Percentiles rank a stretch among this genome's conserved stretches.
phyloP scores from a whole-genome alignment of 2,113 vertebrate species.

The Thalassarche chlororhynchos region DNA sequence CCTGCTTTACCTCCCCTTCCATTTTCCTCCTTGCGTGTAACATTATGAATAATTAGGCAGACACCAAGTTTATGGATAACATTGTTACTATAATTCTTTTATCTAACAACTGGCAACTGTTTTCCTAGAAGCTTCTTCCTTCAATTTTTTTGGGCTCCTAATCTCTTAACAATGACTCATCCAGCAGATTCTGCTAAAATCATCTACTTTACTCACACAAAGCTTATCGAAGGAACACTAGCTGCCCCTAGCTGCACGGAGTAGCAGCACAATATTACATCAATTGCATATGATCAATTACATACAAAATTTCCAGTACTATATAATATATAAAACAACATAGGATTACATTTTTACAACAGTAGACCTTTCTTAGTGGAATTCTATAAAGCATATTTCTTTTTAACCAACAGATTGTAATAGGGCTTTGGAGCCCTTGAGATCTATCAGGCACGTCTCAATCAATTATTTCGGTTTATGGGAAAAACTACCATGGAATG shows the following conservation, averaged over 20 bases:
- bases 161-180: not conserved
- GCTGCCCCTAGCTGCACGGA: constrained; percentile 28
- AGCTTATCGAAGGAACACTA: not conserved
- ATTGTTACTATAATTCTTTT: not conserved
- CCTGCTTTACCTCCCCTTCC: not conserved
- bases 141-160: not conserved
- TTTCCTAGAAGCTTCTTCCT: not conserved
- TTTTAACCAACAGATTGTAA: not conserved
- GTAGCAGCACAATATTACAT: not conserved
- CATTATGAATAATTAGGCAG: not conserved
- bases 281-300: not conserved
- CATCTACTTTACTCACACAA: not conserved
- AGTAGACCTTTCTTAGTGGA: not conserved
- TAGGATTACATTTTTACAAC: not conserved
- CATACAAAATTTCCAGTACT: not conserved
- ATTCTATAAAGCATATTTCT: not conserved
- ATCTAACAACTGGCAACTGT: not conserved
- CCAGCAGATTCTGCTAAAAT: not conserved
- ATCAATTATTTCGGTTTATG: not conserved
- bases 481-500: not conserved
- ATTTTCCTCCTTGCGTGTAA: not conserved
- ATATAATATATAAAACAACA: not conserved
- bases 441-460: not conserved
- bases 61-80: not conserved
- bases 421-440: not conserved